A percentile compares a stretch with the other conserved stretches of the same genome.
phyloP scores from a whole-genome alignment of 2,888 invertebrate genomes.

The Caenorhabditis doughertyi region DNA sequence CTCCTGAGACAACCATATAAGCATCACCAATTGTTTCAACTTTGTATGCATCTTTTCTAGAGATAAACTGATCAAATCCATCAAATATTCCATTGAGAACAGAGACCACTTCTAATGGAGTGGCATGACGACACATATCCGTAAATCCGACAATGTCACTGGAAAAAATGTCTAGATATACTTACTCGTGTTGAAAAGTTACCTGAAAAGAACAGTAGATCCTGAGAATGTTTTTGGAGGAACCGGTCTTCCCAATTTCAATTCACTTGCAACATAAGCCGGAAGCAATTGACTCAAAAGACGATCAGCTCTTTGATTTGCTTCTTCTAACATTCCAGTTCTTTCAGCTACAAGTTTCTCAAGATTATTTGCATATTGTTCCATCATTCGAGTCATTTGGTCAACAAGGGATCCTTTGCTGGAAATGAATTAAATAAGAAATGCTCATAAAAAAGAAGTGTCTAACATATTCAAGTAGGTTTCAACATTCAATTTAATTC shows the following conservation, averaged over 20 bases:
- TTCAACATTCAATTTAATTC: constrained; percentile 79
- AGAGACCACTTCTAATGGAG: constrained; percentile 79
- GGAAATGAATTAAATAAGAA: constrained; percentile 32
- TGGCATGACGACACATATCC: constrained; percentile 76
- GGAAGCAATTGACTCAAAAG: constrained; percentile 80
- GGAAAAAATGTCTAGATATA: not conserved
- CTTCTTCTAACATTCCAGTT: constrained; percentile 82
- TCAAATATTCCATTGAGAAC: constrained; percentile 80
- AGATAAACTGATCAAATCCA: constrained; percentile 81
- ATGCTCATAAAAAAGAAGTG: not conserved
- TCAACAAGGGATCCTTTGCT: constrained; percentile 81
- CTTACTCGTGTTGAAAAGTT: not conserved
- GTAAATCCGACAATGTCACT: constrained; percentile 81
- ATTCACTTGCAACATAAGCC: constrained; percentile 79
- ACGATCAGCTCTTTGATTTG: constrained; percentile 79
- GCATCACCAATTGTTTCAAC: constrained; percentile 82
- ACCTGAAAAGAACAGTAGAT: constrained; percentile 79
- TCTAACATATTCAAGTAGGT: constrained; percentile 74
- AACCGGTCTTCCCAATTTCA: constrained; percentile 80
- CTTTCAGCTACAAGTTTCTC: constrained; percentile 82
- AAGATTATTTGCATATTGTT: constrained; percentile 81
- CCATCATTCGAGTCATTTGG: constrained; percentile 81
- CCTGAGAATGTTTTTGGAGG: constrained; percentile 79
- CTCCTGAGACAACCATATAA: constrained; percentile 81
- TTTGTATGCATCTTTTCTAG: constrained; percentile 76